phyloP scores from a whole-genome alignment of 2,888 invertebrate species.

The Diaperis boleti region DNA sequence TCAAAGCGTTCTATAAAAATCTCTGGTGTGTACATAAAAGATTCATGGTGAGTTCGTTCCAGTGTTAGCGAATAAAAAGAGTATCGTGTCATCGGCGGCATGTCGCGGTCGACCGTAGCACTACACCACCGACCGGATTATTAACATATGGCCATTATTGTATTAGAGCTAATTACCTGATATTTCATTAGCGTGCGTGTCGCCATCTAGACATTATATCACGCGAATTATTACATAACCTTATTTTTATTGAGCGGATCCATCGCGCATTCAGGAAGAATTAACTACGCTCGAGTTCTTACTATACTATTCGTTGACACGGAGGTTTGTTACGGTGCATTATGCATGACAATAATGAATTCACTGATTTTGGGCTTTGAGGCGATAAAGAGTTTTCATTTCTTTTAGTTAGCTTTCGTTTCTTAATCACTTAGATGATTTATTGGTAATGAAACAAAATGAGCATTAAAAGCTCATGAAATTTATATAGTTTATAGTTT shows the following conservation, averaged over 20 bases:
- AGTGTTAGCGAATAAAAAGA: conserved; percentile 41
- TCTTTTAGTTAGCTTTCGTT: no score
- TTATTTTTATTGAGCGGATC: conserved; percentile 50
- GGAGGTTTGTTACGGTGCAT: conserved; percentile 39
- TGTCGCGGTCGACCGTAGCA: conserved; percentile 43
- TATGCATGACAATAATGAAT: conserved; percentile 5
- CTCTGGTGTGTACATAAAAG: conserved; percentile 43
- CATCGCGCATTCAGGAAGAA: conserved; percentile 7
- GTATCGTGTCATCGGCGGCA: conserved; percentile 46
- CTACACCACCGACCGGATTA: conserved; percentile 42
- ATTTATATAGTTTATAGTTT: no score
- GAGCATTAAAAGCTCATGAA: no score
- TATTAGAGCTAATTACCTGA: conserved; percentile 63
- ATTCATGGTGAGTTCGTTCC: conserved; percentile 41
- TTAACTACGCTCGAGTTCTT: conserved; percentile 33
- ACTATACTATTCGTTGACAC: conserved; percentile 45
- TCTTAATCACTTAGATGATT: no score
- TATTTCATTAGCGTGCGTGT: conserved; percentile 63
- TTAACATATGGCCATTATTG: conserved; percentile 63
- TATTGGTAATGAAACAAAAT: no score
- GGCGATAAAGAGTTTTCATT: no score
- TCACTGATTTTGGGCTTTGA: neutral
- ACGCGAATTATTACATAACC: conserved; percentile 50
- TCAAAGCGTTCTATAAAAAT: conserved; percentile 44
- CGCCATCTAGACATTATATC: conserved; percentile 46